Percentiles rank a stretch among this genome's conserved stretches.
Conservation (phyloP, 2,113 vertebrate species). For the Coryphaenoides rupestris region DNA sequence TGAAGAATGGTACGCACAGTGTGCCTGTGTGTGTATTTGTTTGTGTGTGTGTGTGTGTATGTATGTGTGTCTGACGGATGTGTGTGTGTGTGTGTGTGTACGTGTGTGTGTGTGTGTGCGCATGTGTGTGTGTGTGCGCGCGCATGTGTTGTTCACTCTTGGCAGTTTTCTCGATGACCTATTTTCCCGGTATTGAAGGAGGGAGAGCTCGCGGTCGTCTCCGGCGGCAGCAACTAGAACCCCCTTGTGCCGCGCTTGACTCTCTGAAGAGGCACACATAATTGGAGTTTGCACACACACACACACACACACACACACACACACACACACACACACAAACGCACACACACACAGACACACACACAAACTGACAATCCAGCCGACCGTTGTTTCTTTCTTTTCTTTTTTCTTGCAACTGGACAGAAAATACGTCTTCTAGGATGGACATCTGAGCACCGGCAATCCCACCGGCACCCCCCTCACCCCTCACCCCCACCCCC, state of each 20-base stretch:
- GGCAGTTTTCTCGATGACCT: constrained; percentile 48
- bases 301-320: constrained; percentile 1
- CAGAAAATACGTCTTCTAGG: too few species aligned
- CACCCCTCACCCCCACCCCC: background rate
- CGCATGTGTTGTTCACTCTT: too few species aligned
- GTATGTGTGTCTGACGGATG: constrained; percentile 18
- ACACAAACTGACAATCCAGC: background rate
- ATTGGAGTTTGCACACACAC: background rate
- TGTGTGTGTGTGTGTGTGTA: constrained; percentile 13
- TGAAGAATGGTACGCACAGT: too few species aligned
- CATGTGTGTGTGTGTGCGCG: background rate
- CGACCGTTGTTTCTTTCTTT: background rate
- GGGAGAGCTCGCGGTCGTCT: constrained; percentile 34
- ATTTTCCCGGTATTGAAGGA: constrained; percentile 44
- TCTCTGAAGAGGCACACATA: background rate
- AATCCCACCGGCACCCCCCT: too few species aligned
- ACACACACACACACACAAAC: constrained; percentile 2
- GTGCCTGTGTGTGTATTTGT: too few species aligned
- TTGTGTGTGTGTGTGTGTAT: too few species aligned
- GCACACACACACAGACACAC: background rate
- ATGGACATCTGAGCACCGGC: background rate
- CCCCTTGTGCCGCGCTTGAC: constrained; percentile 27
- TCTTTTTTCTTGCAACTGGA: too few species aligned
- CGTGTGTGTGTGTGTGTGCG: background rate
- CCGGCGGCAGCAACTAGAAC: constrained; percentile 25